Conservation (phyloP, 2,113 vertebrate genomes). For the Stictonetta naevosa region DNA sequence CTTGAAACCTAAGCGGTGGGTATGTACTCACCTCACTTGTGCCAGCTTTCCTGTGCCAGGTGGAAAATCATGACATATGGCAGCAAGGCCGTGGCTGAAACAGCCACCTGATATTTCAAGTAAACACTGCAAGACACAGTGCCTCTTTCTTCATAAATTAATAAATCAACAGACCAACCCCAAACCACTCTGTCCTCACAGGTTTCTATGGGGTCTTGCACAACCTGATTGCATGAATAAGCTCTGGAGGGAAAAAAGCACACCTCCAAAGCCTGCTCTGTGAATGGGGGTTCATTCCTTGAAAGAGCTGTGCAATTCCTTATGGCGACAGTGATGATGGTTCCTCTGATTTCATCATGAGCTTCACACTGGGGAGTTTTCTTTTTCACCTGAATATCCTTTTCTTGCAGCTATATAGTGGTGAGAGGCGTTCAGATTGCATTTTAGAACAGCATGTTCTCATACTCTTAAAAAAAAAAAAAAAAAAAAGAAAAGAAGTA, state of each 20-base stretch:
- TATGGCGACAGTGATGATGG: background rate
- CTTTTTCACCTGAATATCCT: background rate
- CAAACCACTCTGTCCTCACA: background rate
- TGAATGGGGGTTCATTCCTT: background rate
- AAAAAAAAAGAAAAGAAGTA: background rate
- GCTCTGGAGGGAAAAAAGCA: background rate
- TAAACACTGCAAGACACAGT: constrained; percentile 18
- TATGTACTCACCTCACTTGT: background rate
- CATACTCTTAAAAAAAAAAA: background rate
- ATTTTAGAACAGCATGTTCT: background rate
- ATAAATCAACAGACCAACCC: background rate
- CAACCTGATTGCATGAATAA: background rate
- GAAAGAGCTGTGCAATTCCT: accelerated
- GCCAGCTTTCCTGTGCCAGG: constrained; percentile 56
- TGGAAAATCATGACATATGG: constrained; percentile 48
- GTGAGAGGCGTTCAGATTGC: background rate
- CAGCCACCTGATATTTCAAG: constrained; percentile 29
- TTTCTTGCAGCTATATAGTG: background rate
- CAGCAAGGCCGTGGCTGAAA: constrained; percentile 2
- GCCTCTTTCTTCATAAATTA: constrained; percentile 18
- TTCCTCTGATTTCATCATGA: background rate
- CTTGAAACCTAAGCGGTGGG: background rate
- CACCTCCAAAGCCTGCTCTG: background rate
- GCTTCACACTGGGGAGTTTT: background rate
- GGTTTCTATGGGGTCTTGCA: background rate